Conservation (phyloP, 2,888 invertebrate species). For the Chouioia cunea region DNA sequence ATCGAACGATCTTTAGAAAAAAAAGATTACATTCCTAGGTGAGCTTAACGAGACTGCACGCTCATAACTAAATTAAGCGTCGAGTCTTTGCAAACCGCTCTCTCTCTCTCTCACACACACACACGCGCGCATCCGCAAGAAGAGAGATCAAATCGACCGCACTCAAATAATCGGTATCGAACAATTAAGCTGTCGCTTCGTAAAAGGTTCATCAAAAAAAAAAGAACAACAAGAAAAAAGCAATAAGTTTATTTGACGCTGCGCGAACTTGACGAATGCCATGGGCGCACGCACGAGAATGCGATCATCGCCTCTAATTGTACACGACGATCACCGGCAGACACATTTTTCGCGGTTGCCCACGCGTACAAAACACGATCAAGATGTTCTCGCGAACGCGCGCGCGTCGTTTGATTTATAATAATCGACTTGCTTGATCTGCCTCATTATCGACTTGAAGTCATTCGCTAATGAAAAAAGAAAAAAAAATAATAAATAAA, state of each 20-base stretch:
- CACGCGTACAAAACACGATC: conserved; percentile 9
- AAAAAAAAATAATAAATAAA: background rate
- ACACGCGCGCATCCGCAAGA: conserved; percentile 4
- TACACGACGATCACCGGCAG: conserved; percentile 17
- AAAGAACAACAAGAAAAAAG: no score
- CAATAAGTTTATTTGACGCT: conserved; percentile 30
- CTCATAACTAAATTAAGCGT: conserved; percentile 15
- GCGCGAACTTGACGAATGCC: conserved; percentile 43
- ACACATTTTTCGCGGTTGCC: conserved; percentile 55
- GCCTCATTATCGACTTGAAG: conserved; percentile 59
- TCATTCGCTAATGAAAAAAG: background rate
- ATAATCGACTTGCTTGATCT: conserved; percentile 59
- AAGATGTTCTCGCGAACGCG: conserved; percentile 44
- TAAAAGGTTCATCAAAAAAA: conserved; percentile 10
- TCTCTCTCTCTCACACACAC: no score
- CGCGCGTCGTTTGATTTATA: conserved; percentile 61
- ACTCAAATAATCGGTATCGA: conserved; percentile 16
- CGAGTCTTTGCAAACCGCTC: background rate
- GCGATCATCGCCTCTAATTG: conserved; percentile 28
- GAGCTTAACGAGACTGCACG: background rate
- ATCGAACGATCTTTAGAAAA: conserved; percentile 11
- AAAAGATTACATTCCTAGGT: background rate
- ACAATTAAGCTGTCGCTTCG: conserved; percentile 31
- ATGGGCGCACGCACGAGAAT: conserved; percentile 25
- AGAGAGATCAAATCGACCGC: conserved; percentile 2